Percentiles rank a stretch among this genome's conserved stretches.
Evolutionary conservation across 1,140 invertebrate species (phyloP).

Genomic region (Drosophila kanapiae): DNA sequence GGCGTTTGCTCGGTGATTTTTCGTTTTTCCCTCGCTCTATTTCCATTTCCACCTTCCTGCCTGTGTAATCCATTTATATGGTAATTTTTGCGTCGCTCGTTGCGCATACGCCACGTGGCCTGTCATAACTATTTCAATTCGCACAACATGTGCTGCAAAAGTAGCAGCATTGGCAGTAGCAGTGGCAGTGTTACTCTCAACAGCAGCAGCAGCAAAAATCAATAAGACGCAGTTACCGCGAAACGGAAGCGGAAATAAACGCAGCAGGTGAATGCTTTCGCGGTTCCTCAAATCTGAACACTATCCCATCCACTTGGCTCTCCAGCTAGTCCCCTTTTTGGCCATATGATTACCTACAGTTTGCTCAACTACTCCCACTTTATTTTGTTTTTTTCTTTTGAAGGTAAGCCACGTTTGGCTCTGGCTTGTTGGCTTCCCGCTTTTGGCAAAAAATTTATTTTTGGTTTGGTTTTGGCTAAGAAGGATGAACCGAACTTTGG

Average conservation of each 20-base stretch:
- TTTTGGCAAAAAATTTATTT: conserved; percentile 63
- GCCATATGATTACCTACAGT: conserved; percentile 38
- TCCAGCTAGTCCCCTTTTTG: neutral
- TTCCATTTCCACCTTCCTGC: conserved; percentile 26
- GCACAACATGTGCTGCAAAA: conserved; percentile 70
- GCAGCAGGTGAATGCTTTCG: conserved; percentile 51
- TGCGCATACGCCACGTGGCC: conserved; percentile 45
- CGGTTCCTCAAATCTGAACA: conserved; percentile 12
- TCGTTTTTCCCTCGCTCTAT: conserved; percentile 37
- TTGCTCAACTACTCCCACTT: conserved; percentile 30
- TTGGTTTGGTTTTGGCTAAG: conserved; percentile 5
- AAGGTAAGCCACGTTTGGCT: conserved; percentile 32
- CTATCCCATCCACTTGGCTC: conserved; percentile 1
- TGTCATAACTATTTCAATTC: conserved; percentile 80
- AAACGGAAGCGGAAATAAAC: conserved; percentile 58
- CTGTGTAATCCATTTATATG: conserved; percentile 81
- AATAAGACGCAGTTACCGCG: conserved; percentile 49
- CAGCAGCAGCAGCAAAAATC: conserved; percentile 33
- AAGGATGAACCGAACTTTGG: conserved; percentile 22
- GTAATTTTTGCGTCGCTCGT: conserved; percentile 68
- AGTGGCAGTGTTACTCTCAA: neutral
- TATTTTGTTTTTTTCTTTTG: conserved; percentile 6
- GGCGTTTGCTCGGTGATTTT: conserved; percentile 41
- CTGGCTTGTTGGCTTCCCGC: conserved; percentile 39
- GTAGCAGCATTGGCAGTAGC: conserved; percentile 30